Conservation (phyloP, 2,888 invertebrate genomes). For the Nysson spinosus region DNA sequence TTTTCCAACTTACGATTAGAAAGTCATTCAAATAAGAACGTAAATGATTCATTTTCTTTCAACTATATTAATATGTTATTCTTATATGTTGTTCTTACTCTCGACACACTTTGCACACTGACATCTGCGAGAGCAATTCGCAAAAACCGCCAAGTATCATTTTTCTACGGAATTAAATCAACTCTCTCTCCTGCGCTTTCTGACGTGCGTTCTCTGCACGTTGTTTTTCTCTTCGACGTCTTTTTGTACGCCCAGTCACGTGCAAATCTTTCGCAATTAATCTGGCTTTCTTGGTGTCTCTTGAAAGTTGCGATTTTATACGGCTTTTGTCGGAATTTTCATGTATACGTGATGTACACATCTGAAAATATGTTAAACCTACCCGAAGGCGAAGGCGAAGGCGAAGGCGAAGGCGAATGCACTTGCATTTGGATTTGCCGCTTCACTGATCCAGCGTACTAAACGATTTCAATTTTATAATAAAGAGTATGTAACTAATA, state of each 20-base stretch:
- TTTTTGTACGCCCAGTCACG: constrained; percentile 1
- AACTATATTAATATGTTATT: too few relatives aligned
- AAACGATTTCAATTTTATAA: too few relatives aligned
- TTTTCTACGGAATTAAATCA: constrained; percentile 19
- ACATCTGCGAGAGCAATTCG: constrained; percentile 10
- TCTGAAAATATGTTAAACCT: too few relatives aligned
- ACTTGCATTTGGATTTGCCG: too few relatives aligned
- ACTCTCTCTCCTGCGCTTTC: not conserved
- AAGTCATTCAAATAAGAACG: too few relatives aligned
- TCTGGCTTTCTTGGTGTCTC: not conserved
- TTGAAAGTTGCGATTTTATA: not conserved
- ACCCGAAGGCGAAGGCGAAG: too few relatives aligned
- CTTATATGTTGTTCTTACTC: not conserved
- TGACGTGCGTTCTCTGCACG: not conserved
- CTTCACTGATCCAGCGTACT: too few relatives aligned
- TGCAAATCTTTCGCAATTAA: not conserved
- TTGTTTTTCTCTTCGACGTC: not conserved
- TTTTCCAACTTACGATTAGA: too few relatives aligned
- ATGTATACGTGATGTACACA: too few relatives aligned
- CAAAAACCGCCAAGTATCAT: constrained; percentile 8
- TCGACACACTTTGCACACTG: constrained; percentile 12
- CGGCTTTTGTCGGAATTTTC: too few relatives aligned
- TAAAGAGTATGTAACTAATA: not conserved
- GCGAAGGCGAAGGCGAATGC: too few relatives aligned
- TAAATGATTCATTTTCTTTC: too few relatives aligned